Base-by-base conservation (phyloP, 2,888 invertebrate species). In the Himalopsyche anomala region DNA sequence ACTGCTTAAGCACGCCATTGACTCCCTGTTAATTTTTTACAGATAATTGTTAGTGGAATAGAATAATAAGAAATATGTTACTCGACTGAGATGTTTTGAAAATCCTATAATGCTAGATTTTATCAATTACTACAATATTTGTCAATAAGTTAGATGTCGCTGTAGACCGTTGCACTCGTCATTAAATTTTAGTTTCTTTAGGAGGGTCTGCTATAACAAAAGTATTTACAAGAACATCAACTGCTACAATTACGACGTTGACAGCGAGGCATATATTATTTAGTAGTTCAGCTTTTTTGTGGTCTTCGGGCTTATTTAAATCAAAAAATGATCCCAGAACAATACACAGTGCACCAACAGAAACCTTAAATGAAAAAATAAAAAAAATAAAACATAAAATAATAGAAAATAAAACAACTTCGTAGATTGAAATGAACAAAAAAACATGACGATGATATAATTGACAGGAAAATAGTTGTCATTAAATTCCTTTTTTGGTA, bases 301-400 rank as follows among this genome's bases (percentile, higher is more conserved):
- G 94, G 87, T 95, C 93, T 17, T 92, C 91, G 87, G 93, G 92
- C 87, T 94, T 94, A 91, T 95, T 95, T 89, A 95, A 94, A 91
- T 95, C 93, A 90, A 94, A 92, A 88, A 93, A 92, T 82, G 93
- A 92, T 89, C 95, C 94, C 88, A 95, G 92, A 80, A 95, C 90
- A 80, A 95, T 92, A 87, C 94, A 94, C 55, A 95, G 92, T 83
- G 94, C 90, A 45, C 94, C 95, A 90, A 95, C 94, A 80, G 94
- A 88, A 38, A 95, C 92, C 95, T 95, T 80, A 56, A 36, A 56
- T 28, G 62, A 89, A 89, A 62, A 87, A 82, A 87, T 82, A 54
- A 87, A 85, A 85, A 86, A 86, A 88, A 90, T 51, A 40, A 80
- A 85, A 81, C 15, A 28, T 9, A 51, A 36, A 51, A 12, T 19